Evolutionary conservation across 1,140 invertebrate genomes (phyloP).

Genomic region (Elysia chlorotica): DNA sequence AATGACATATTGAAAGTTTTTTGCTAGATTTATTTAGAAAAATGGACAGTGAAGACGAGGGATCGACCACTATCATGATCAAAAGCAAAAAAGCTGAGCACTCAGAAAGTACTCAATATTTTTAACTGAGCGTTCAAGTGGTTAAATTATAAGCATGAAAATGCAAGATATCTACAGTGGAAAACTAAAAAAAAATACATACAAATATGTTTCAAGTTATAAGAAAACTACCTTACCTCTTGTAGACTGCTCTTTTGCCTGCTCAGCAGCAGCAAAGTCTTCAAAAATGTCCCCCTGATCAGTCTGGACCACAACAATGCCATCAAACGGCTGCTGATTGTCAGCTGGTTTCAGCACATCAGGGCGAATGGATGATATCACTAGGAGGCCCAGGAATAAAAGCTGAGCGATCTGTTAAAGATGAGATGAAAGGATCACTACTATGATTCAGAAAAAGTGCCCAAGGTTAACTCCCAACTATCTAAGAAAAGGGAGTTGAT

Average conservation of each 20-base stretch:
- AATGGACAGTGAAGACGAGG: too few species aligned
- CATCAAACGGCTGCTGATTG: slow-evolving; percentile 22
- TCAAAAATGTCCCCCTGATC: slow-evolving; percentile 20
- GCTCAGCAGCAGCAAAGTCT: slow-evolving; percentile 1
- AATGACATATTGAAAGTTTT: too few species aligned
- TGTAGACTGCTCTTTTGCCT: slow-evolving; percentile 18
- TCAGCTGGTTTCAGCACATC: slow-evolving; percentile 31
- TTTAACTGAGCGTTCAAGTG: background rate
- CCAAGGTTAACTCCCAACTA: too few species aligned
- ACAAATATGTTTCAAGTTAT: too few species aligned
- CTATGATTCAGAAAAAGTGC: too few species aligned
- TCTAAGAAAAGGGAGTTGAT: too few species aligned
- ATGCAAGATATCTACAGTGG: background rate
- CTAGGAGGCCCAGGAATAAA: slow-evolving; percentile 31
- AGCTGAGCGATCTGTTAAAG: slow-evolving; percentile 38
- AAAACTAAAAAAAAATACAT: background rate
- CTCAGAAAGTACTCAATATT: too few species aligned
- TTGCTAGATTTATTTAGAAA: too few species aligned
- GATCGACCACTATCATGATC: too few species aligned
- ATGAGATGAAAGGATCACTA: too few species aligned
- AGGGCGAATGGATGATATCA: slow-evolving; percentile 38
- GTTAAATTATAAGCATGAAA: background rate
- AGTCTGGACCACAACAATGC: slow-evolving; percentile 32
- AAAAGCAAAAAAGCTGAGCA: too few species aligned
- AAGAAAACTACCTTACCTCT: slow-evolving; percentile 13